These are phyloP conservation scores for Conops quadrifasciatus DNA, from an alignment of 2,888 invertebrate genomes.

Conservation along the genomic window DNA sequence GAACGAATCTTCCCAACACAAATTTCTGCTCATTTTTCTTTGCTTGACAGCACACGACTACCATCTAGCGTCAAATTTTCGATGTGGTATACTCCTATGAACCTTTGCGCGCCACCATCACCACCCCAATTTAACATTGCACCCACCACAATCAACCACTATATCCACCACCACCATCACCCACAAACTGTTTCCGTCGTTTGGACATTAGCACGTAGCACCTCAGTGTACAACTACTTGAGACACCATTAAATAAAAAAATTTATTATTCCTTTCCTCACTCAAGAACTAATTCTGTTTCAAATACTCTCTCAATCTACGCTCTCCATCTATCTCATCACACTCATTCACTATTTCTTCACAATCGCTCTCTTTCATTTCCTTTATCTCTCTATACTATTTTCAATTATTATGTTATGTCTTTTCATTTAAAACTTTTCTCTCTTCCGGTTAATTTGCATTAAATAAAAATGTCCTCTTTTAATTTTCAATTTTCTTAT, in stretches of 20 bases:
- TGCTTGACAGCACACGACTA: too few species aligned
- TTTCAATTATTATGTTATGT: neutral
- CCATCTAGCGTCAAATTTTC: too few species aligned
- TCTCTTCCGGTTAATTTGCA: too few species aligned
- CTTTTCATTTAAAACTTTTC: neutral
- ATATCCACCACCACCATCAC: neutral
- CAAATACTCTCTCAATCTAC: neutral
- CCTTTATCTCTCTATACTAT: neutral
- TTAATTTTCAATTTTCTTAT: too few species aligned
- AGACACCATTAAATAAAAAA: constrained; percentile 22
- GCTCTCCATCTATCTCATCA: neutral
- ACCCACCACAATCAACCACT: neutral
- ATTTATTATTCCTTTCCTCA: neutral
- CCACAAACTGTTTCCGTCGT: too few species aligned
- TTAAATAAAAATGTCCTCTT: too few species aligned
- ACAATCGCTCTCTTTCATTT: neutral
- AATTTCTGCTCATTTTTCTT: too few species aligned
- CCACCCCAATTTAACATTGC: neutral
- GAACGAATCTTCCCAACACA: too few species aligned
- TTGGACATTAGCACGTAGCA: too few species aligned
- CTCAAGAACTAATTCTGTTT: neutral
- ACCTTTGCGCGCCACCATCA: too few species aligned
- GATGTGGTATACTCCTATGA: too few species aligned
- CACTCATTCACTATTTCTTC: neutral
- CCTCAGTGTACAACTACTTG: constrained; percentile 12